Percentiles rank a stretch among this genome's conserved stretches.
Evolutionary conservation across 2,888 invertebrate species (phyloP).

Genomic region (Creontiades dilutus): DNA sequence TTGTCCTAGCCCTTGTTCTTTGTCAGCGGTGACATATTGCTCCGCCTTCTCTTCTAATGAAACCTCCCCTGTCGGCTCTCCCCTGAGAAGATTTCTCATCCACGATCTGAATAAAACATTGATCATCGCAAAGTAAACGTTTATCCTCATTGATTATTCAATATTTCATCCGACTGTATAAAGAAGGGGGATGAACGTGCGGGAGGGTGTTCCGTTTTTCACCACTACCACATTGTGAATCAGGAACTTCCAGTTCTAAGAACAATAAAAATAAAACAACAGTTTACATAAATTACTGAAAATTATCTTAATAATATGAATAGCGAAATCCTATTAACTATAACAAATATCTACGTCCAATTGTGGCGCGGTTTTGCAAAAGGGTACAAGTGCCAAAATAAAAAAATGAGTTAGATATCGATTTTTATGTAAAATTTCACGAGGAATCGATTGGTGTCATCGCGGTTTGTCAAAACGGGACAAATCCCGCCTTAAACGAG

Average conservation of each 20-base stretch:
- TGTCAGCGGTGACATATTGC: conserved; percentile 53
- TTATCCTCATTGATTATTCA: conserved; percentile 55
- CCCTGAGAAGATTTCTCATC: conserved; percentile 41
- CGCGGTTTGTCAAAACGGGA: no score
- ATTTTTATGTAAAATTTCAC: no score
- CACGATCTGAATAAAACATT: conserved; percentile 55
- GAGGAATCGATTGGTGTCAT: no score
- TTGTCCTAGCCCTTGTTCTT: conserved; percentile 37
- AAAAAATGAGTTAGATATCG: no score
- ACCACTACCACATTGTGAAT: neutral
- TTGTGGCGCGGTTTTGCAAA: no score
- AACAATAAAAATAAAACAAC: no score
- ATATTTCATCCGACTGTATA: conserved; percentile 37
- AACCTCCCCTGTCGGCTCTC: neutral
- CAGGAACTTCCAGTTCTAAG: neutral
- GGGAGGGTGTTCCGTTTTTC: conserved; percentile 1
- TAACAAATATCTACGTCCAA: no score
- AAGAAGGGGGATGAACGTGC: conserved; percentile 20
- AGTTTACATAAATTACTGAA: no score
- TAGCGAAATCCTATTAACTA: no score
- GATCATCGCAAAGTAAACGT: conserved; percentile 55
- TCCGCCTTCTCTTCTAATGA: conserved; percentile 49
- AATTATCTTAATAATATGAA: no score
- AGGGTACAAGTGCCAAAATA: no score
- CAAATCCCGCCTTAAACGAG: no score